Percentiles rank a stretch among this genome's conserved stretches.
These are phyloP conservation scores for Numenius arquata DNA, from an alignment of 2,113 vertebrate species.

Conservation along the genomic window DNA sequence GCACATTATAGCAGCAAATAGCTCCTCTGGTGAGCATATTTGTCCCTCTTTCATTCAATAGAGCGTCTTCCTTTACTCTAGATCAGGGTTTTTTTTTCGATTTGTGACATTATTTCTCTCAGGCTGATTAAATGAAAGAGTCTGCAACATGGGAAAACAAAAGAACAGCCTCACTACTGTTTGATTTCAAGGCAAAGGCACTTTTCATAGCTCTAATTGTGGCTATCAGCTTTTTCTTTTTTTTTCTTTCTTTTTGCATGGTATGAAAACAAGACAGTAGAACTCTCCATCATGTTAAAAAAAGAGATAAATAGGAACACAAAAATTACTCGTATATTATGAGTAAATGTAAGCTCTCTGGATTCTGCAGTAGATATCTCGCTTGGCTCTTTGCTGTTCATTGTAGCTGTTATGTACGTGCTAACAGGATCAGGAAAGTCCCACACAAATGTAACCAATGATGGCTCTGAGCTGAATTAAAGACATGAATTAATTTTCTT, in stretches of 20 bases:
- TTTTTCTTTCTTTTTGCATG: background rate
- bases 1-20: background rate
- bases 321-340: background rate
- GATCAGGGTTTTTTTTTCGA: background rate
- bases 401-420: background rate
- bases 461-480: conserved; percentile 18
- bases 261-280: background rate
- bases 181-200: background rate
- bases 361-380: background rate
- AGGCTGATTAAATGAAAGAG: background rate
- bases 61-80: background rate
- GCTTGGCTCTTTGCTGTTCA: background rate
- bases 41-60: background rate
- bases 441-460: background rate
- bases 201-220: background rate
- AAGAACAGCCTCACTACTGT: background rate
- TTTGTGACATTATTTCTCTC: background rate
- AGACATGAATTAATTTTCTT: conserved; percentile 36
- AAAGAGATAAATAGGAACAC: background rate
- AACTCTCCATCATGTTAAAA: background rate
- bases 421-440: background rate
- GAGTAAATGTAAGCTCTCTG: background rate
- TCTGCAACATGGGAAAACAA: background rate
- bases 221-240: background rate
- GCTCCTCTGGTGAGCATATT: background rate